phyloP scores from a whole-genome alignment of 2,888 invertebrate species.

The Agrenia bidenticulata region DNA sequence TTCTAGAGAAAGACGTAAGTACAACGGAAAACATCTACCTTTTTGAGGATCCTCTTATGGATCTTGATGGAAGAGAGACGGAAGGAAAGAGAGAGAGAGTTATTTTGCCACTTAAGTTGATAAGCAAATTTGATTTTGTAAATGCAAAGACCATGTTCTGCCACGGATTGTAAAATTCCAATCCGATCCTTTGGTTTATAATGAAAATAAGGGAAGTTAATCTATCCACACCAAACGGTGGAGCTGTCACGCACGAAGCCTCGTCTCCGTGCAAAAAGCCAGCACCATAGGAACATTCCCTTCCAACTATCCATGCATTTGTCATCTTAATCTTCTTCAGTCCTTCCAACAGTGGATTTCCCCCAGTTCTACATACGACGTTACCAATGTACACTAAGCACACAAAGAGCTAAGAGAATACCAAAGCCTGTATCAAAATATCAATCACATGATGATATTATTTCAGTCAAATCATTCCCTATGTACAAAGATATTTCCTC shows the following conservation, averaged over 20 bases:
- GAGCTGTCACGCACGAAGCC: conserved; percentile 3
- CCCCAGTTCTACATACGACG: too few species aligned
- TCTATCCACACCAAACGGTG: not conserved
- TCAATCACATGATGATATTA: too few species aligned
- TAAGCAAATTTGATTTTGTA: conserved; percentile 47
- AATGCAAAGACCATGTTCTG: conserved; percentile 47
- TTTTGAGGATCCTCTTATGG: too few species aligned
- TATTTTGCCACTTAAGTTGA: conserved; percentile 14
- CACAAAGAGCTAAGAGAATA: too few species aligned
- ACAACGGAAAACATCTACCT: too few species aligned
- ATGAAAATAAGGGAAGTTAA: conserved; percentile 8
- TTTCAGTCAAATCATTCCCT: too few species aligned
- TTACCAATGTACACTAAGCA: too few species aligned
- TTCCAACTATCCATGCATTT: conserved; percentile 3
- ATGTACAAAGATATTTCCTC: too few species aligned
- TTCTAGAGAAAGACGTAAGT: too few species aligned
- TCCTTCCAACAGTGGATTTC: not conserved
- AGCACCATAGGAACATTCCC: not conserved
- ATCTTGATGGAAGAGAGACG: too few species aligned
- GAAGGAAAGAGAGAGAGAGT: too few species aligned
- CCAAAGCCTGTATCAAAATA: too few species aligned
- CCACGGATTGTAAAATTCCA: not conserved
- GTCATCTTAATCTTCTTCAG: conserved; percentile 12
- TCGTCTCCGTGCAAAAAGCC: not conserved
- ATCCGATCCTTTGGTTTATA: conserved; percentile 1